phyloP scores from a whole-genome alignment of 2,797 vertebrate species.

The Chromobotia macracanthus region DNA sequence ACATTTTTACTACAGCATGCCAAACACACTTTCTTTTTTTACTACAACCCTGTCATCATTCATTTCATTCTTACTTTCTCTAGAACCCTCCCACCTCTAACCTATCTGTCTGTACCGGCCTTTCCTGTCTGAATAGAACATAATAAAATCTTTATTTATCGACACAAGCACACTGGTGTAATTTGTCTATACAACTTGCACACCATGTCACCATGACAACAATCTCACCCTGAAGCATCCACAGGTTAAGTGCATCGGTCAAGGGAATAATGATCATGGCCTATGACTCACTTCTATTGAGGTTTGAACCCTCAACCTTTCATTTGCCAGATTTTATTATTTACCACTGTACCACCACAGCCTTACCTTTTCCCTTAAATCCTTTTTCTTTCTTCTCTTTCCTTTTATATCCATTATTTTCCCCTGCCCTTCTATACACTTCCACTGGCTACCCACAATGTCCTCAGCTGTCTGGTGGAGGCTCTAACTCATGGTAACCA shows the following conservation, averaged over 20 bases:
- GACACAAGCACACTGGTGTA: neutral
- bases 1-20: neutral
- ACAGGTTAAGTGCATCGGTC: neutral
- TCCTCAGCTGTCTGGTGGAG: constrained; percentile 57
- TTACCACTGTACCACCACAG: neutral
- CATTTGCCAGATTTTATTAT: neutral
- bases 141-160: neutral
- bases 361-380: neutral
- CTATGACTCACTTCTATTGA: neutral
- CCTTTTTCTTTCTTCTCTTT: too few relatives aligned
- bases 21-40: constrained; percentile 1
- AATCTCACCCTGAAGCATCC: neutral
- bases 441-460: neutral
- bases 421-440: too few relatives aligned
- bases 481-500: constrained; percentile 41
- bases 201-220: neutral
- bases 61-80: neutral
- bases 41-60: neutral
- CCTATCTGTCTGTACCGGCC: neutral
- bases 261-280: neutral
- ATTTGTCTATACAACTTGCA: neutral
- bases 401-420: neutral
- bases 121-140: neutral
- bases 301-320: neutral
- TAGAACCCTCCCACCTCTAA: too few relatives aligned